A percentile compares a stretch with the other conserved stretches of the same genome.
phyloP scores from a whole-genome alignment of 1,140 invertebrate species.

The Brachionus calyciflorus region DNA sequence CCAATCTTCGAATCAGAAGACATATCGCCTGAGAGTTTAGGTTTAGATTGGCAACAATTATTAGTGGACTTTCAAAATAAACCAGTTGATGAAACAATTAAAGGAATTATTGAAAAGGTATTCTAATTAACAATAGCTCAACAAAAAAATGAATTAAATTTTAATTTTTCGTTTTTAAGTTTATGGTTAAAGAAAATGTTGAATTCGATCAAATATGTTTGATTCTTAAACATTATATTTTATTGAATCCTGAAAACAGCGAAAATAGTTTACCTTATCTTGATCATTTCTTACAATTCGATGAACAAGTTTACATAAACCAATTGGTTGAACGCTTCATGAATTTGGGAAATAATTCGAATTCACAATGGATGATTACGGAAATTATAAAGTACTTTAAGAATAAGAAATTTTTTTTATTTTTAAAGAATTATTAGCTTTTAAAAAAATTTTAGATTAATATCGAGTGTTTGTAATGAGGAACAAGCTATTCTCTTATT shows the following conservation, averaged over 20 bases:
- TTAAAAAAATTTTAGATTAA: not conserved
- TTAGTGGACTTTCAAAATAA: constrained; percentile 21
- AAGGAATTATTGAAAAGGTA: constrained; percentile 30
- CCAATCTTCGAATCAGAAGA: not conserved
- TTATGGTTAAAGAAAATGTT: constrained; percentile 12
- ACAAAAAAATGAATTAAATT: not conserved
- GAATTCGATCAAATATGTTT: constrained; percentile 41
- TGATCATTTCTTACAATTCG: not conserved
- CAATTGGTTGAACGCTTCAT: constrained; percentile 7
- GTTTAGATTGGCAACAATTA: constrained; percentile 32
- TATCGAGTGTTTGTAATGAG: constrained; percentile 14
- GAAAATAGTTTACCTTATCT: not conserved
- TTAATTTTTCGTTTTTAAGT: not conserved
- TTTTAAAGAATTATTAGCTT: no score
- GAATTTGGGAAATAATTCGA: not conserved
- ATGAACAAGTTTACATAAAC: constrained; percentile 20
- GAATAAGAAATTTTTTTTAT: no score
- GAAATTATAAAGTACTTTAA: constrained; percentile 38
- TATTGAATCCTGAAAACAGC: not conserved
- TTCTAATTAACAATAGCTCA: not conserved
- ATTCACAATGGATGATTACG: constrained; percentile 38
- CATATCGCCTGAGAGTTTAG: not conserved
- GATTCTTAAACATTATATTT: constrained; percentile 38
- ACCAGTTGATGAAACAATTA: constrained; percentile 22
- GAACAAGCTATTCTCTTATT: constrained; percentile 19